Base-by-base conservation (phyloP, 2,888 invertebrate genomes). In the Apodemia hepburni region DNA sequence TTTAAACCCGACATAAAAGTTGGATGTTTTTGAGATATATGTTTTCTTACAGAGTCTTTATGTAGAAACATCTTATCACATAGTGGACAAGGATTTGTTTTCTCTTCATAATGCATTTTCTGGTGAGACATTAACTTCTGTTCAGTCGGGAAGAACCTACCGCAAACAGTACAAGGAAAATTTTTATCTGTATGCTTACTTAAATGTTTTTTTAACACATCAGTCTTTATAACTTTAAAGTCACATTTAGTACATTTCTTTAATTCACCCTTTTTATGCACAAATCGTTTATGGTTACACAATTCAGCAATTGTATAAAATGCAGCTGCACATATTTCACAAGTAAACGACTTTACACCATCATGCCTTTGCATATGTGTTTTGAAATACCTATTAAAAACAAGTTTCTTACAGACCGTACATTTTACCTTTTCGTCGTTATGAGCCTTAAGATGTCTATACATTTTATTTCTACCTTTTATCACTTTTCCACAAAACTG, bases 401-500 rank as follows among this genome's bases (percentile, higher is more conserved):
- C 71, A 0, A 73, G 66, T 69, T 82, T 82, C 12, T 74, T 72
- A 61, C 84, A 85, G 3, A 81, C 63, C 2, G 76, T 71, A 69
- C 85, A 85, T 57, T 57, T 57, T 6, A 57, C 54, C n/a, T 7
- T 57, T 29, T 57, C 54, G 7, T 68, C 65, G 0, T 65, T 71
- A 47, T 89, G 88, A 2, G 62, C 64, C 68, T 69, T 73, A 35
- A 87, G 69, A 59, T 89, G 89, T 29, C 76, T 74, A 47, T 85
- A 84, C 0, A 80, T 73, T 63, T 69, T 74, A 11, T 66, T 68
- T 1, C 86, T 78, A 0, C 87, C 85, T 66, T 73, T 75, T 0
- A 87, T 63, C 58, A 71, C 67, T 71, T 85, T 86, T 0, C 89
- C 89, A 58, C 89, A 89, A 27, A 74, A 76, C 8, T 84, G 79